Conservation (phyloP, 1,140 invertebrate genomes). For the Halictus rubicundus region DNA sequence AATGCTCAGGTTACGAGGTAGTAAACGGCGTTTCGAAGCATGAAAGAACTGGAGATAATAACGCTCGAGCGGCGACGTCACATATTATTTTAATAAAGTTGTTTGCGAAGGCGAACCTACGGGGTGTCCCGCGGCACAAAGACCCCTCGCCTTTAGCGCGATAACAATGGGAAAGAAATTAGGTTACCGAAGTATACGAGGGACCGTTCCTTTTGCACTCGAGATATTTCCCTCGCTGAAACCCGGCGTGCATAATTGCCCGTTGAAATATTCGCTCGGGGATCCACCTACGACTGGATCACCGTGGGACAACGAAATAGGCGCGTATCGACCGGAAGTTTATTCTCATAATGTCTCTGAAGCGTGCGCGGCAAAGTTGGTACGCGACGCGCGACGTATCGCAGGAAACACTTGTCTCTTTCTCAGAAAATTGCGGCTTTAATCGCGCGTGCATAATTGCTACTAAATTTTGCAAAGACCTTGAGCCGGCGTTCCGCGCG, state of each 20-base stretch:
- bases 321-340: constrained; percentile 50
- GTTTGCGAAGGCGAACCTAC: too few relatives aligned
- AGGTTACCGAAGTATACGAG: background rate
- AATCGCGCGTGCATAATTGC: constrained; percentile 56
- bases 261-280: constrained; percentile 14
- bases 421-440: constrained; percentile 42
- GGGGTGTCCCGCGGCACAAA: too few relatives aligned
- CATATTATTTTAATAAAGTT: too few relatives aligned
- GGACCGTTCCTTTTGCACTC: background rate
- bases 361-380: background rate
- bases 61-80: too few relatives aligned
- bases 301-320: constrained; percentile 2
- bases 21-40: too few relatives aligned
- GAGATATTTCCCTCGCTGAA: background rate
- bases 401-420: constrained; percentile 37
- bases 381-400: background rate
- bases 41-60: too few relatives aligned
- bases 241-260: constrained; percentile 19
- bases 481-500: constrained; percentile 2
- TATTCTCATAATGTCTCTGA: constrained; percentile 38
- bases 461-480: constrained; percentile 42
- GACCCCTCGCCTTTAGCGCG: background rate
- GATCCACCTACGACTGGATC: background rate
- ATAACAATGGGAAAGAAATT: constrained; percentile 18
- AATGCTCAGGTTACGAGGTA: too few relatives aligned